Evolutionary conservation across 1,140 invertebrate species (phyloP), one percentile per base, ranked within the genome.

Genomic region (Bombyx mandarina): DNA sequence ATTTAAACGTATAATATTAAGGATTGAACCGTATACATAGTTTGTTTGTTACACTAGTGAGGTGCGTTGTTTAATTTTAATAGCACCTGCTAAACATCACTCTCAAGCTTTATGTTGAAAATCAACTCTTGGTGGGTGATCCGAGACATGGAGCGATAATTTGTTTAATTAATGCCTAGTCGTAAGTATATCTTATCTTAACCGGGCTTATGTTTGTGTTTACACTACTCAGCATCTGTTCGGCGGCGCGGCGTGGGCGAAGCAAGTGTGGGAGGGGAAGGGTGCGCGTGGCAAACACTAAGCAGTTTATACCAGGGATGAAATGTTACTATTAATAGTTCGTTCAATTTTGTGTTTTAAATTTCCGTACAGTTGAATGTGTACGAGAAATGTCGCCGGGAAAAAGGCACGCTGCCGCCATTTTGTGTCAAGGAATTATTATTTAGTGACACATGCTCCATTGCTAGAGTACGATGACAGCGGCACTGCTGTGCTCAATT

Each of bases 401-500:
- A 35, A 35, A 35, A 1, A 35, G 26, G 26, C 26, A 35, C 26
- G 26, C 26, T 35, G 26, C 26, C 26, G 26, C 26, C 26, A 35
- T 35, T 35, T 35, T 35, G 26, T 35, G 26, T 35, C 26, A 35
- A 51, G 42, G 2, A 51, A 26, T 51, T 51, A 35, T 51, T 51
- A 22, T 35, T 7, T 3, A 22, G 48, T 51, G 56, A 57, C 42
- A 42, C 55, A 56, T 49, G n/a, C 50, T 12, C 44, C 44, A 9
- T 22, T 12, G 35, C 44, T 22, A 54, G 53, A 9, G 53, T 45
- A 54, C 7, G n/a, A 12, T 45, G 18, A 8, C 53, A 22, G 53
- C 8, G 18, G 53, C 45, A 45, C 26, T 58, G 63, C 65, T 65
- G 67, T 65, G 68, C 77, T 79, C 81, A 86, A 86, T 86, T 86